Evolutionary conservation across 2,113 vertebrate genomes (phyloP).

Genomic region (Zapus hudsonius): DNA sequence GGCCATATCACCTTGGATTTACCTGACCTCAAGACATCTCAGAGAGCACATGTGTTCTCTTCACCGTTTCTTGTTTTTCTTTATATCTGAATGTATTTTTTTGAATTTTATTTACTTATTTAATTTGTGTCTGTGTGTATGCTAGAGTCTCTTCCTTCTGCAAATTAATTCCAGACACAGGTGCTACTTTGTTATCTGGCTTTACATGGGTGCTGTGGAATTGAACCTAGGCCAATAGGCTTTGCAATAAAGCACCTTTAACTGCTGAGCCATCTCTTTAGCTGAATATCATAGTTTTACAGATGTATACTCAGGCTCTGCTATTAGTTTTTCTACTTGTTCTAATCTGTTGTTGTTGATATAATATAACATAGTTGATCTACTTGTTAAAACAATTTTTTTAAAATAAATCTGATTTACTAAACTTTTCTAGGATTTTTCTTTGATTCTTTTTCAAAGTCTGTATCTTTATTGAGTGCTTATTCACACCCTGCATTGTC

Average conservation of each 20-base stretch:
- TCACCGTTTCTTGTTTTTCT: neutral
- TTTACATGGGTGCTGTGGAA: too few relatives aligned
- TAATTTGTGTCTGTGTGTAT: too few relatives aligned
- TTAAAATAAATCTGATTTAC: neutral
- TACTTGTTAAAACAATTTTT: neutral
- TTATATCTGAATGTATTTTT: too few relatives aligned
- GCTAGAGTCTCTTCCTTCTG: too few relatives aligned
- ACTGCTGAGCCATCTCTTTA: too few relatives aligned
- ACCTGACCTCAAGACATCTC: neutral
- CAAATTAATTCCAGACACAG: too few relatives aligned
- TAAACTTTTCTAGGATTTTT: neutral
- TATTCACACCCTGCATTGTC: neutral
- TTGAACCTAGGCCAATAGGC: too few relatives aligned
- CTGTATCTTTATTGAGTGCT: neutral
- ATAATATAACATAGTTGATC: too few relatives aligned
- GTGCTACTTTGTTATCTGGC: too few relatives aligned
- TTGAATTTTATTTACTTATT: too few relatives aligned
- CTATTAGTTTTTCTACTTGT: neutral
- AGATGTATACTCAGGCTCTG: neutral
- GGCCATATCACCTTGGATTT: too few relatives aligned
- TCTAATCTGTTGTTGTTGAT: neutral
- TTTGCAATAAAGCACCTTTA: too few relatives aligned
- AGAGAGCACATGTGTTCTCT: neutral
- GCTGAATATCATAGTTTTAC: neutral
- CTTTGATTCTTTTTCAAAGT: neutral